Base-by-base conservation (phyloP, 2,888 invertebrate species). In the Caenorhabditis panamensis region DNA sequence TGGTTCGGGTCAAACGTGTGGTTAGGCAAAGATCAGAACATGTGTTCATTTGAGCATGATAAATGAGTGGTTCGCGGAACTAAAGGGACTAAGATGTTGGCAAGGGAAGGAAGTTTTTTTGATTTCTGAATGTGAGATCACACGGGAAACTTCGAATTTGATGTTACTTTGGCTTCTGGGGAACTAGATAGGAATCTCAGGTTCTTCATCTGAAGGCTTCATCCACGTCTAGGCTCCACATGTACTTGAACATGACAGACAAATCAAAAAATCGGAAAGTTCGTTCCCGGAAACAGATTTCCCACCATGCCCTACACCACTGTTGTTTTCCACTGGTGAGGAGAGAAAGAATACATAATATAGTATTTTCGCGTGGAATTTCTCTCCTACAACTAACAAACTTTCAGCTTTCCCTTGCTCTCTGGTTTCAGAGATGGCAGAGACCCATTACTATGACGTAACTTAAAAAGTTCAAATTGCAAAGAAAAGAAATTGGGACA, bases 321-420 rank as follows among this genome's bases (percentile, higher is more conserved):
- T 54, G 26, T 54, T 28, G 16, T 26, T 26, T 54, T 51, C 51
- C 51, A 1, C 13, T 13, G 8, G 11, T 24, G 0, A 13, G 9
- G 56, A 24, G 18, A 9, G 18, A 20, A 20, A 11, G 36, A 56
- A 56, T 56, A 56, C 56, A 56, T 56, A 56, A 56, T 56, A 56
- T 36, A 56, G 28, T 56, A 56, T 56, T 56, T 56, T 47, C 18
- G 4, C 18, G 47, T 18, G 41, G 41, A 47, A 47, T 47, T 47
- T n/a, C 18, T 36, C 9, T 28, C 6, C 5, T 4, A 26, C 16
- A 54, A 24, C 24, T 1, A 51, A 24, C 22, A 22, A 24, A 9
- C 18, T 51, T 54, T 54, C 20, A 20, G 26, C 54, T 26, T 28
- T 22, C 3, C 9, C 24, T 24, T 51, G 11, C 41, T 47, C 9